Evolutionary conservation across 2,888 invertebrate species (phyloP).

Genomic region (Conistra vaccinii): DNA sequence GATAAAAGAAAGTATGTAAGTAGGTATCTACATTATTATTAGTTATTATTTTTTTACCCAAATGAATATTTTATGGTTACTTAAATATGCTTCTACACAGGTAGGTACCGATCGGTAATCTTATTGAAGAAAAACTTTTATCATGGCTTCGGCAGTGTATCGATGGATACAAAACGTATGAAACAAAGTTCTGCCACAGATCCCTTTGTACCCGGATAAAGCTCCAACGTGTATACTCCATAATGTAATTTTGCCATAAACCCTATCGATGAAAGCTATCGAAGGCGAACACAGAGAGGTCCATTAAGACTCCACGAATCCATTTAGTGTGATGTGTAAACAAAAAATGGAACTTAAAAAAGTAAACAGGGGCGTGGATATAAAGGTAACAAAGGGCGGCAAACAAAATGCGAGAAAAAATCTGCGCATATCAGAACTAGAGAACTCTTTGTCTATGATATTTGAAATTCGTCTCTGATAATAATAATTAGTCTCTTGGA

Average conservation of each 20-base stretch:
- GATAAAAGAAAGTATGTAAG: not conserved
- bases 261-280: conserved; percentile 42
- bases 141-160: not conserved
- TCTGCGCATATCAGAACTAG: not conserved
- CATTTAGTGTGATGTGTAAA: conserved; percentile 43
- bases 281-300: conserved; percentile 39
- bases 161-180: conserved; percentile 9
- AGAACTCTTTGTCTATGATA: too few species aligned
- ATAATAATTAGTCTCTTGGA: not conserved
- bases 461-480: not conserved
- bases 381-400: not conserved
- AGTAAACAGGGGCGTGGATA: not conserved
- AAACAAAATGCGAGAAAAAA: not conserved
- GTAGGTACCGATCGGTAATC: not conserved
- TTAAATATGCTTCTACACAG: not conserved
- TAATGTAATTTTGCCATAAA: conserved; percentile 68
- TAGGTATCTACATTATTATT: not conserved
- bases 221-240: conserved; percentile 15
- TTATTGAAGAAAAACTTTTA: conserved; percentile 2
- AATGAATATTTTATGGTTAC: not conserved
- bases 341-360: conserved; percentile 29
- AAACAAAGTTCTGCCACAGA: conserved; percentile 21
- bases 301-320: conserved; percentile 46
- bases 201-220: conserved; percentile 36
- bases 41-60: not conserved